Evolutionary conservation across 1,140 invertebrate species (phyloP).

Genomic region (Zaprionus capensis): DNA sequence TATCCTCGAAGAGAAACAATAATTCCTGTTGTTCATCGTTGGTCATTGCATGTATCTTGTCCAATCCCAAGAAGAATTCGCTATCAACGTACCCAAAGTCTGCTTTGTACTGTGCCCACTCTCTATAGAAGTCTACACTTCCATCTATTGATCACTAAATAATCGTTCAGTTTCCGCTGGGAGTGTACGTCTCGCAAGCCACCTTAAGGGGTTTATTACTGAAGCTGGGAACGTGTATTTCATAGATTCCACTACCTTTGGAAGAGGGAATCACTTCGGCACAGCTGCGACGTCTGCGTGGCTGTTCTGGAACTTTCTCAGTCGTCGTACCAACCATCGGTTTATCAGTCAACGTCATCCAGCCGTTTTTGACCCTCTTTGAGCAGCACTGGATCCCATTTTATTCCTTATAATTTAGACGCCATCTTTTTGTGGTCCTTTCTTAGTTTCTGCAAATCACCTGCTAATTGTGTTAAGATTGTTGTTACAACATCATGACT

Average conservation of each 20-base stretch:
- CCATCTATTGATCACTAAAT: constrained; percentile 87
- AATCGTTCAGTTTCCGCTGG: constrained; percentile 85
- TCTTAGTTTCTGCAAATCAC: too few species aligned
- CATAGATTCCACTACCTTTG: not conserved
- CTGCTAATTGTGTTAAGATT: too few species aligned
- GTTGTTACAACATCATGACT: too few species aligned
- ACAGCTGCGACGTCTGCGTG: not conserved
- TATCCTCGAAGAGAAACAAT: not conserved
- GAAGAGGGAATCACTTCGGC: not conserved
- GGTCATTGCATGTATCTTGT: constrained; percentile 86
- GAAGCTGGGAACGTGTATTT: not conserved
- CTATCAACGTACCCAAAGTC: constrained; percentile 87
- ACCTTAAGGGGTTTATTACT: not conserved
- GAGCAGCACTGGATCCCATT: too few species aligned
- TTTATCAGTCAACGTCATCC: too few species aligned
- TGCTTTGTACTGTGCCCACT: constrained; percentile 87
- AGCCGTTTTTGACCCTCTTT: too few species aligned
- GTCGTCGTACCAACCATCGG: too few species aligned
- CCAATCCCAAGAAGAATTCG: constrained; percentile 87
- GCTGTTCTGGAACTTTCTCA: too few species aligned
- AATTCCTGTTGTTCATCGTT: not conserved
- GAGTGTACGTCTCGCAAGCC: not conserved
- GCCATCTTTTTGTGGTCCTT: too few species aligned
- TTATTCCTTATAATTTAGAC: too few species aligned
- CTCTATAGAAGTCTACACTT: constrained; percentile 86